Conservation (phyloP, 2,113 vertebrate species). For the Ceyx melanurus region DNA sequence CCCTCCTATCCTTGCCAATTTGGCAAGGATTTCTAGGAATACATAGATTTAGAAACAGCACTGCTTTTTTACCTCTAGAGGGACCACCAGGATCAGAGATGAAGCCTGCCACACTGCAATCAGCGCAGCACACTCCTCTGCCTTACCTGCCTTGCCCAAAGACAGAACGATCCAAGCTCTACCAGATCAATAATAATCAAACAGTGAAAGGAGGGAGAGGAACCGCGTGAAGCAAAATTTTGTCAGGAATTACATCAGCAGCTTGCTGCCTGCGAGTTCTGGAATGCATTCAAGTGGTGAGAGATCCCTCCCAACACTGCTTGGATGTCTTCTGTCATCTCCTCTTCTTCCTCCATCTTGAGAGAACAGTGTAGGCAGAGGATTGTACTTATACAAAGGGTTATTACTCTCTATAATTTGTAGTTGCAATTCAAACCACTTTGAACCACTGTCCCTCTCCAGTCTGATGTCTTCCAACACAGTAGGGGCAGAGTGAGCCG, state of each 20-base stretch:
- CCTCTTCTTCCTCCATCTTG: not conserved
- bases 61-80: constrained; percentile 66
- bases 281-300: not conserved
- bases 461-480: not conserved
- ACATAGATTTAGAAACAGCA: not conserved
- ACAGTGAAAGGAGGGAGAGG: not conserved
- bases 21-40: not conserved
- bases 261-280: not conserved
- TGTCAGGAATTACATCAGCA: not conserved
- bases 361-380: not conserved
- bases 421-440: not conserved
- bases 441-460: not conserved
- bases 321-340: accelerated
- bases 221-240: not conserved
- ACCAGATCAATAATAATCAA: not conserved
- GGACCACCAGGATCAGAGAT: constrained; percentile 68
- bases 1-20: not conserved
- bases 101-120: not conserved
- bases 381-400: not conserved
- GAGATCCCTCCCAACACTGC: not conserved
- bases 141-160: not conserved
- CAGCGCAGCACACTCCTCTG: not conserved
- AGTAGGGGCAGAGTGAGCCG: not conserved
- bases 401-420: not conserved
- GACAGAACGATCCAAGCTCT: not conserved